phyloP scores from a whole-genome alignment of 2,888 invertebrate species.

The Caenorhabditis sp. region DNA sequence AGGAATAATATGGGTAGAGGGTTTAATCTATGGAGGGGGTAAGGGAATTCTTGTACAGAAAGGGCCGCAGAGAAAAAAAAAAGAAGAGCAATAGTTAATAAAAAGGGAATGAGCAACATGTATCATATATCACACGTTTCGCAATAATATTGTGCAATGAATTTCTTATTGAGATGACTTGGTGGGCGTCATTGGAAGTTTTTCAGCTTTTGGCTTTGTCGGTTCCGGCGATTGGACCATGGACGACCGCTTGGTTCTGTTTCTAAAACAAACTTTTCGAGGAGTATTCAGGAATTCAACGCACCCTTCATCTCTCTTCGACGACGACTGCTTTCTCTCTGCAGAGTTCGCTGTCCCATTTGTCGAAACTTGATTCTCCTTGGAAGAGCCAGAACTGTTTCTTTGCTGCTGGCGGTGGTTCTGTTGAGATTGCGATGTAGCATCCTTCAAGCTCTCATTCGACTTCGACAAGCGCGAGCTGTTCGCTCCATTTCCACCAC shows the following conservation, averaged over 20 bases:
- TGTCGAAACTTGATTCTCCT: slow-evolving; percentile 7
- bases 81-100: slow-evolving; percentile 12
- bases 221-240: not conserved
- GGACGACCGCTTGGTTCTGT: slow-evolving; percentile 30
- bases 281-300: not conserved
- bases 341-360: not conserved
- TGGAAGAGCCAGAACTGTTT: slow-evolving; percentile 7
- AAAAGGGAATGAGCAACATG: slow-evolving; percentile 7
- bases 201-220: not conserved
- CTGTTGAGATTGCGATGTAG: not conserved
- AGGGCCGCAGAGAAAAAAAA: not conserved
- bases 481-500: not conserved
- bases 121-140: slow-evolving; percentile 10
- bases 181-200: slow-evolving; percentile 6
- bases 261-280: not conserved
- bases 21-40: not conserved
- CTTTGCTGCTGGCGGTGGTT: slow-evolving; percentile 16
- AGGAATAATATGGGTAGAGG: slow-evolving; percentile 8
- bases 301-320: slow-evolving; percentile 12
- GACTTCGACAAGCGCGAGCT: slow-evolving; percentile 18
- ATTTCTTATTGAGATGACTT: slow-evolving; percentile 4
- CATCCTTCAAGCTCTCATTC: slow-evolving; percentile 26
- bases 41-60: slow-evolving; percentile 22
- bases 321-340: slow-evolving; percentile 20
- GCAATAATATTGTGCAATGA: not conserved